A percentile compares a stretch with the other conserved stretches of the same genome.
Evolutionary conservation across 2,888 invertebrate genomes (phyloP).

Genomic region (Eupithecia subfuscata): DNA sequence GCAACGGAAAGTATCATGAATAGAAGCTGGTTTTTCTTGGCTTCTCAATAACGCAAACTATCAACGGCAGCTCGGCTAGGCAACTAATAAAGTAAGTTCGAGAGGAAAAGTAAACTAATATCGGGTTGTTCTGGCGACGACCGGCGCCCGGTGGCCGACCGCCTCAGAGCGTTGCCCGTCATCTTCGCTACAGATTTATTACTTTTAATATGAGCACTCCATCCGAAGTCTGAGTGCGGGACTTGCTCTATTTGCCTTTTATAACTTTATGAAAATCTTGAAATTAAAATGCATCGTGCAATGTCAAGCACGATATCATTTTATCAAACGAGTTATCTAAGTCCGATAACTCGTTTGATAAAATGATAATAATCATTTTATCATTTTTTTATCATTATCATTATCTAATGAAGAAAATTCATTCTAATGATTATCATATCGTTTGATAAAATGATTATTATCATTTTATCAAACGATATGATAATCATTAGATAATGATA

Average conservation of each 20-base stretch:
- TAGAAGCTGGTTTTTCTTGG: constrained; percentile 56
- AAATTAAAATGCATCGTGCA: neutral
- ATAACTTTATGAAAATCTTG: constrained; percentile 34
- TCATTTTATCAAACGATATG: too few relatives aligned
- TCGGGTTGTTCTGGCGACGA: constrained; percentile 73
- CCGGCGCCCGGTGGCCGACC: constrained; percentile 45
- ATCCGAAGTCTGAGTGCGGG: constrained; percentile 61
- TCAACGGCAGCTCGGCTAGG: constrained; percentile 72
- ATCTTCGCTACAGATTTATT: constrained; percentile 76
- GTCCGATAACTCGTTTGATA: too few relatives aligned
- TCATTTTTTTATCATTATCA: too few relatives aligned
- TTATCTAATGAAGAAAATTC: too few relatives aligned
- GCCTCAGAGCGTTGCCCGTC: constrained; percentile 51
- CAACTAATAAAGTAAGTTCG: constrained; percentile 83
- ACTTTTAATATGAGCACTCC: constrained; percentile 75
- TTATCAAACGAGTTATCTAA: neutral
- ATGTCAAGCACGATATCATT: neutral
- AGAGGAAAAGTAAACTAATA: constrained; percentile 85
- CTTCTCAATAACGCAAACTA: constrained; percentile 80
- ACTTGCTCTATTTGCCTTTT: constrained; percentile 55
- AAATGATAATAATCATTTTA: neutral
- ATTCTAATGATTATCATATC: too few relatives aligned
- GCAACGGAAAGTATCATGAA: constrained; percentile 24
- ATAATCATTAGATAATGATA: too few relatives aligned
- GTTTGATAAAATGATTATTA: too few relatives aligned